Percentiles rank a stretch among this genome's conserved stretches.
phyloP scores from a whole-genome alignment of 2,888 invertebrate species.

The Minunthozetes semirufus region DNA sequence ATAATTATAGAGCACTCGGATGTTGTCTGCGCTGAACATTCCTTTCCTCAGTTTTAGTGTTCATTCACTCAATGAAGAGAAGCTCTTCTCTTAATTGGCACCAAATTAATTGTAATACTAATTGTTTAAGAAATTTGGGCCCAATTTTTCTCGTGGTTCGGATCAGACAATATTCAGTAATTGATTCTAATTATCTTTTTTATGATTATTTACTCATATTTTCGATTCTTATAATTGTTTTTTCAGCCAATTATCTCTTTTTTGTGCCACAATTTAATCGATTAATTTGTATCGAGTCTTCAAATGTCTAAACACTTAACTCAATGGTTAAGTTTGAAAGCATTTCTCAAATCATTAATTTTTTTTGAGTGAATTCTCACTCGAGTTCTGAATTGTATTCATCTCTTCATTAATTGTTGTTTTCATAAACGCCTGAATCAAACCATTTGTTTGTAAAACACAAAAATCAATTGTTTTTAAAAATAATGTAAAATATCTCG shows the following conservation, averaged over 20 bases:
- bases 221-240: neutral
- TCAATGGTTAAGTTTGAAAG: neutral
- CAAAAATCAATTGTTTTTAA: no score
- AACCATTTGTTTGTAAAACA: no score
- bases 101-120: neutral
- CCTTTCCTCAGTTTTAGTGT: neutral
- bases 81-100: neutral
- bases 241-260: neutral
- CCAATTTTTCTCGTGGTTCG: neutral
- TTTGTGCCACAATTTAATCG: constrained; percentile 6
- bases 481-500: no score
- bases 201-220: neutral
- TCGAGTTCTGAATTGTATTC: neutral
- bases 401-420: no score
- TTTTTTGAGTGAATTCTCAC: neutral
- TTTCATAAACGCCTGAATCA: no score
- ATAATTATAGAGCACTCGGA: constrained; percentile 3
- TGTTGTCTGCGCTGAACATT: neutral
- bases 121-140: neutral
- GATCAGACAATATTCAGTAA: neutral
- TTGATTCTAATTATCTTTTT: neutral
- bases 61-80: neutral
- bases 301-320: neutral
- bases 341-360: neutral
- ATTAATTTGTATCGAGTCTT: neutral